These are phyloP conservation scores for Machaerirhynchus nigripectus DNA, from an alignment of 2,113 vertebrate genomes.

Conservation along the genomic window DNA sequence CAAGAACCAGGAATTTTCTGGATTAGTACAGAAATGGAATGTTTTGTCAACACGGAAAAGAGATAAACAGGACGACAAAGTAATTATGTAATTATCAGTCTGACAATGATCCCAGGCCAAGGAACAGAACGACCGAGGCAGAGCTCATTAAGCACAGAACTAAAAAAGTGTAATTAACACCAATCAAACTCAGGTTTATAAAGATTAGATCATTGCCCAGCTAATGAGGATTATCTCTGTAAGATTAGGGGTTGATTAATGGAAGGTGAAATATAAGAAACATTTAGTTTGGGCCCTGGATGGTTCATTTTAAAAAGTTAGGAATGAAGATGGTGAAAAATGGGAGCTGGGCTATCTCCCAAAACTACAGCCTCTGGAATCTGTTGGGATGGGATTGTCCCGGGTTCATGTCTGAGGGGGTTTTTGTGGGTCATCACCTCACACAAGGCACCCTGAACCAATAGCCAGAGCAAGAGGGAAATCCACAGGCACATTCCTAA, in stretches of 20 bases:
- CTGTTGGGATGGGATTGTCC: background rate
- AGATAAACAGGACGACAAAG: background rate
- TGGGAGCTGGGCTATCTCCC: background rate
- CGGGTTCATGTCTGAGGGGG: background rate
- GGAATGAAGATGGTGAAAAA: background rate
- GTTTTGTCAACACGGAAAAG: background rate
- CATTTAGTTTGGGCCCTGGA: background rate
- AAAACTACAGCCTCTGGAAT: too few relatives aligned
- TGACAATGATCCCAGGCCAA: background rate
- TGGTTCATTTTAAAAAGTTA: background rate
- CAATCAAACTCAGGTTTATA: background rate
- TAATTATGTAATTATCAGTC: background rate
- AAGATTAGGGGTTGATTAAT: background rate
- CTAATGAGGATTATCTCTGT: background rate
- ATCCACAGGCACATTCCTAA: rapidly evolving
- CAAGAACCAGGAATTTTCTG: background rate
- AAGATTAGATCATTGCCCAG: background rate
- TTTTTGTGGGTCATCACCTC: background rate
- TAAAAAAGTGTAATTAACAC: background rate
- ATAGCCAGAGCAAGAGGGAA: background rate
- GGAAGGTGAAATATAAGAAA: background rate
- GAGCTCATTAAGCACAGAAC: constrained; percentile 5
- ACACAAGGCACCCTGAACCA: background rate
- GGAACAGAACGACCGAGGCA: background rate
- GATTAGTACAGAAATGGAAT: background rate